Evolutionary conservation across 2,888 invertebrate genomes (phyloP).

Genomic region (Galerucella pusilla): DNA sequence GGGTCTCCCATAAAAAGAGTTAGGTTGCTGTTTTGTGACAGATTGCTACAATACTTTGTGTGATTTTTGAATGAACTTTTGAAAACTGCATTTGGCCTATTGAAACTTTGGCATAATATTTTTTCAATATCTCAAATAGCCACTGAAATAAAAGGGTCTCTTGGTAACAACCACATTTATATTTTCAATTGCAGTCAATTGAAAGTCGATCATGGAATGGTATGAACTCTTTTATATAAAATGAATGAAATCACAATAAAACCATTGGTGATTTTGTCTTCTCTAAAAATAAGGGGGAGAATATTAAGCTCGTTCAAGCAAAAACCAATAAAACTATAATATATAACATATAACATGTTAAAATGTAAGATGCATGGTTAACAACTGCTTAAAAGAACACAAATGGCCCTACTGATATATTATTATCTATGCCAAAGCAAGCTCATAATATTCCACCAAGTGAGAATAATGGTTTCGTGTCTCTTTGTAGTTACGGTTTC

Average conservation of each 20-base stretch:
- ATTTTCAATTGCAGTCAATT: too few relatives aligned
- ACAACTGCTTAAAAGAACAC: slow-evolving; percentile 49
- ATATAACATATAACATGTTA: slow-evolving; percentile 25
- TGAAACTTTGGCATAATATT: too few relatives aligned
- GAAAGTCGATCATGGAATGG: too few relatives aligned
- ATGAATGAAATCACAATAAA: slow-evolving; percentile 15
- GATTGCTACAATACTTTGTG: too few relatives aligned
- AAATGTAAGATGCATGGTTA: slow-evolving; percentile 45
- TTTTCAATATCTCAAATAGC: too few relatives aligned
- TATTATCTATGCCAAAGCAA: slow-evolving; percentile 43
- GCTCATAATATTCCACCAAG: slow-evolving; percentile 48
- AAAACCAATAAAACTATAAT: slow-evolving; percentile 34
- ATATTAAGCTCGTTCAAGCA: slow-evolving; percentile 15
- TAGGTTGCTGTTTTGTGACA: too few relatives aligned
- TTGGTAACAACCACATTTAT: too few relatives aligned
- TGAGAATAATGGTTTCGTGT: slow-evolving; percentile 53
- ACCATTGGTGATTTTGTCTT: slow-evolving; percentile 2
- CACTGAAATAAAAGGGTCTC: too few relatives aligned
- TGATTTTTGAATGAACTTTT: too few relatives aligned
- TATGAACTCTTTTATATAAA: slow-evolving; percentile 1
- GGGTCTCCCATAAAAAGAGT: too few relatives aligned
- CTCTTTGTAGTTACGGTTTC: slow-evolving; percentile 57
- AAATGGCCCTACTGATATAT: slow-evolving; percentile 28
- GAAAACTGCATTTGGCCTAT: too few relatives aligned
- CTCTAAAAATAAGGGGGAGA: background rate